Conservation (phyloP, 2,888 invertebrate species). For the Nesidiocoris tenuis region DNA sequence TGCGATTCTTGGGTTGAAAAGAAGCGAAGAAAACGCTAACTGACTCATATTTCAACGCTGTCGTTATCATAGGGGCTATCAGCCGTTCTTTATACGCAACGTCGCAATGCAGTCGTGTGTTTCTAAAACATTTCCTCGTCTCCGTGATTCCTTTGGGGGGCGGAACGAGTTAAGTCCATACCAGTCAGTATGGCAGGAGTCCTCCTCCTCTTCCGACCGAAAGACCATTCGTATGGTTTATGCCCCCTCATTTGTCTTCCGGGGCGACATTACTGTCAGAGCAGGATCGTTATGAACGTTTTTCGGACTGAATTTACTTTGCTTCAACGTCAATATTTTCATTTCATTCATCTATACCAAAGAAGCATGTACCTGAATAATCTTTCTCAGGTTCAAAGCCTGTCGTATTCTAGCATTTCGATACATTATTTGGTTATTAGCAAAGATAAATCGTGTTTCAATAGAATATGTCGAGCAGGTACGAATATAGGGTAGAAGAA, state of each 20-base stretch:
- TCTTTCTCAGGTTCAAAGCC: too few relatives aligned
- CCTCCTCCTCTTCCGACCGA: neutral
- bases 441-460: too few relatives aligned
- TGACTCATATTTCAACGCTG: conserved; percentile 35
- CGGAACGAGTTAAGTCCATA: neutral
- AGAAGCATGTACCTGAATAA: too few relatives aligned
- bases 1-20: neutral
- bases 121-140: conserved; percentile 33
- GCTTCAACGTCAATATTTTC: too few relatives aligned
- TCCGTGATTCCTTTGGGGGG: conserved; percentile 1
- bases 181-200: neutral
- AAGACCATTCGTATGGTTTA: neutral
- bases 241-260: neutral
- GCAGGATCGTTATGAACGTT: neutral
- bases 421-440: too few relatives aligned
- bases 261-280: neutral
- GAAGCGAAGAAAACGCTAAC: conserved; percentile 32
- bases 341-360: too few relatives aligned
- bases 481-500: too few relatives aligned
- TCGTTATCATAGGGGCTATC: conserved; percentile 40
- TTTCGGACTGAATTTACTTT: neutral
- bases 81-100: conserved; percentile 3
- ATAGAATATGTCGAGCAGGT: too few relatives aligned
- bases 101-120: conserved; percentile 42
- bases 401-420: too few relatives aligned